Base-by-base conservation (phyloP, 2,888 invertebrate species). In the Drosophila helvetica region DNA sequence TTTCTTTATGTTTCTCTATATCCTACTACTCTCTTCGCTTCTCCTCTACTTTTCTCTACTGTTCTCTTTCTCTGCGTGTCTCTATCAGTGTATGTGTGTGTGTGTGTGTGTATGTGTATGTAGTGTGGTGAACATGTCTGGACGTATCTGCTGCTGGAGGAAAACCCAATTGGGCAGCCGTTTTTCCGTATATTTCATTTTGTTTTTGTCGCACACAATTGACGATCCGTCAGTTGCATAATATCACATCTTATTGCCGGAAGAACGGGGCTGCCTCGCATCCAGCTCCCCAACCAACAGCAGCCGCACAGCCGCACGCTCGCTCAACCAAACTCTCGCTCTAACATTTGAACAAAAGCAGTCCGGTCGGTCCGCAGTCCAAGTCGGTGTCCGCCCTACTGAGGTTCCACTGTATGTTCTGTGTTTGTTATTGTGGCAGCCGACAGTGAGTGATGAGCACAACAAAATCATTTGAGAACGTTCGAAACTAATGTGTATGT, bases 151-250 rank as follows among this genome's bases (percentile, higher is more conserved):
- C 10, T 25, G 50, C 51, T 48, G 25, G 48, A 18, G 42, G 58
- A 17, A 25, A 58, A 18, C 43, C 54, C 48, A 22, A 43, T 60
- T 66, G 65, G 7, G n/a, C 38, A 42, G 43, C 45, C 52, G 33
- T 55, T 47, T 17, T 59, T 64, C 56, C 64, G 50, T 51, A 38
- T 50, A 47, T 64, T 56, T 66, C 27, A 58, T 61, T 61, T 65
- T 65, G 45, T 61, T 60, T 72, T 61, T 73, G 56, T 66, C 60
- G 63, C 65, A 52, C 50, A 67, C 72, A 66, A 74, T 62, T 67
- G 73, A 73, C 59, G 71, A 72, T 71, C 72, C 64, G 71, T 73
- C 57, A 64, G 64, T 64, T 72, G 72, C 59, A 64, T 72, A 72
- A 72, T 72, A 73, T 73, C 72, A 72, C 71, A 72, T 72, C 71